phyloP scores from a whole-genome alignment of 2,888 invertebrate genomes.

The Sympetrum striolatum region DNA sequence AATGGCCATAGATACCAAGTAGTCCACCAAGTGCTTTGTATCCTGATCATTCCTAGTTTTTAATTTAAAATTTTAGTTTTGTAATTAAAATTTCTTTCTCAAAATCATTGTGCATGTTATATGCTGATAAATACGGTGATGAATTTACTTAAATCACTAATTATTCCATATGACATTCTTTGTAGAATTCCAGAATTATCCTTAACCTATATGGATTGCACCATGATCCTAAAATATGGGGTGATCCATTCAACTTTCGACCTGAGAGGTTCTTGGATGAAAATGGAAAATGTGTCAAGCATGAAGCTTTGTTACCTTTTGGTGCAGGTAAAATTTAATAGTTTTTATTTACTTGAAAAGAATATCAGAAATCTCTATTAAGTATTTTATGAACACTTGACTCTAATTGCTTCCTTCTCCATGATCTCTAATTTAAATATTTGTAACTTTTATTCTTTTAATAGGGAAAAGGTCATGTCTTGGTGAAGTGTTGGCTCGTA shows the following conservation, averaged over 20 bases:
- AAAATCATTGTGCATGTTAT: too few relatives aligned
- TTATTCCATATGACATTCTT: background rate
- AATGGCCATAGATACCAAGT: too few relatives aligned
- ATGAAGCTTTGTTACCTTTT: constrained; percentile 49
- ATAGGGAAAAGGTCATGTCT: constrained; percentile 70
- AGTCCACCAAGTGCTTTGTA: too few relatives aligned
- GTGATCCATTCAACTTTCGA: constrained; percentile 51
- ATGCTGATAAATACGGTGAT: too few relatives aligned
- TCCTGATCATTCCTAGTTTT: too few relatives aligned
- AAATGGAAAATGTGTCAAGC: constrained; percentile 48
- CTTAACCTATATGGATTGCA: constrained; percentile 48
- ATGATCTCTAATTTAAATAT: constrained; percentile 51
- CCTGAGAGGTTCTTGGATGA: constrained; percentile 50
- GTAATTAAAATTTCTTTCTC: too few relatives aligned
- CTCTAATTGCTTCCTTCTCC: constrained; percentile 59
- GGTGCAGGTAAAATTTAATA: constrained; percentile 47
- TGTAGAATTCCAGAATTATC: constrained; percentile 48
- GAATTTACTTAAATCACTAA: too few relatives aligned
- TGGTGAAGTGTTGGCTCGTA: constrained; percentile 69
- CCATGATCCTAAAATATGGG: constrained; percentile 50
- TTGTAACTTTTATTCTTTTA: background rate
- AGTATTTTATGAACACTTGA: constrained; percentile 53
- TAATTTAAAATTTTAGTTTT: too few relatives aligned
- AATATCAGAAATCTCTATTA: constrained; percentile 44
- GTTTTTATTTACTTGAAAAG: too few relatives aligned